phyloP scores from a whole-genome alignment of 2,888 invertebrate genomes.

The Coremacera marginata region DNA sequence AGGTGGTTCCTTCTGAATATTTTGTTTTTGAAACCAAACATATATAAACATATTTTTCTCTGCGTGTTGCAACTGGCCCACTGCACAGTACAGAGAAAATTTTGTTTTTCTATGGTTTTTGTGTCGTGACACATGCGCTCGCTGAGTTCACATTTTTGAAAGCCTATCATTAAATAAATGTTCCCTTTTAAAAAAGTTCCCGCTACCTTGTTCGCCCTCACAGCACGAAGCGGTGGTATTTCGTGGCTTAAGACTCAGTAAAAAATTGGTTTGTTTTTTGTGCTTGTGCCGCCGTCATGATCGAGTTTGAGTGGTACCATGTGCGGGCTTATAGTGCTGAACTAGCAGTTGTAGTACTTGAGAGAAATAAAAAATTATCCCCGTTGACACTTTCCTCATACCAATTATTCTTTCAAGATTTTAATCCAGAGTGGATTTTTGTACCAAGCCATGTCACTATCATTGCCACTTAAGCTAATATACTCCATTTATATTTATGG shows the following conservation, averaged over 20 bases:
- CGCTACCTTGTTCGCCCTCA: not conserved
- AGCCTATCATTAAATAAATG: slow-evolving; percentile 60
- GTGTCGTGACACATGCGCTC: slow-evolving; percentile 64
- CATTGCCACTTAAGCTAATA: slow-evolving; percentile 58
- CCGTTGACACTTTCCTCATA: slow-evolving; percentile 1
- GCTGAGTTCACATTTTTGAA: slow-evolving; percentile 59
- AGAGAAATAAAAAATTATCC: slow-evolving; percentile 28
- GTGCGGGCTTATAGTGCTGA: slow-evolving; percentile 25
- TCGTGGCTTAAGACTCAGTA: slow-evolving; percentile 5
- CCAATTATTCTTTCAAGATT: slow-evolving; percentile 50
- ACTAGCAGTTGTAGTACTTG: slow-evolving; percentile 6
- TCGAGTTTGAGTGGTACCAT: not conserved
- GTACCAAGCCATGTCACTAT: slow-evolving; percentile 57
- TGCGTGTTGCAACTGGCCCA: too few species aligned
- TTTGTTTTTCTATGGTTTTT: slow-evolving; percentile 35
- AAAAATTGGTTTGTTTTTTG: not conserved
- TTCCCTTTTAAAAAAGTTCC: slow-evolving; percentile 8
- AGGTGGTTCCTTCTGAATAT: too few species aligned
- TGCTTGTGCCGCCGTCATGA: not conserved
- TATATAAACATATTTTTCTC: too few species aligned
- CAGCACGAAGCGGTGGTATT: slow-evolving; percentile 35
- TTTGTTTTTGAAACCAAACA: too few species aligned
- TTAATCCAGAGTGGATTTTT: slow-evolving; percentile 59
- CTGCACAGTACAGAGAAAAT: not conserved
- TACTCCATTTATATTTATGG: not conserved